Conservation (phyloP, 2,888 invertebrate genomes). For the Kryphioiulus occultus region DNA sequence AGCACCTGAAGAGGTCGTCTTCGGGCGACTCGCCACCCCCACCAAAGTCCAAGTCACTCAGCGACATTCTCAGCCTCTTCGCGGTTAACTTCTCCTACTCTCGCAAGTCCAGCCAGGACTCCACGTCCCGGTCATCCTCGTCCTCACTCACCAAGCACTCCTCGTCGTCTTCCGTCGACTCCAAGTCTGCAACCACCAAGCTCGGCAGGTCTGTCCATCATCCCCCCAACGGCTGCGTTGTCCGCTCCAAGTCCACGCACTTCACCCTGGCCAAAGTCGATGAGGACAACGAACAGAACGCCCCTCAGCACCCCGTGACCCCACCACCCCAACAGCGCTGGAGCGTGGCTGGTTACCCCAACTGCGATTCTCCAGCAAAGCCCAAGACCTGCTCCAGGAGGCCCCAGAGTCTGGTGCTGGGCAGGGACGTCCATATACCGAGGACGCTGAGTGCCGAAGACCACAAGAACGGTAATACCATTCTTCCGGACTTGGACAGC, state of each 20-base stretch:
- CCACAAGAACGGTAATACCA: constrained; percentile 53
- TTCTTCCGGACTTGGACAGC: constrained; percentile 53
- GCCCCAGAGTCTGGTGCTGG: constrained; percentile 52
- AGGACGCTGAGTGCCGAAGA: constrained; percentile 53
- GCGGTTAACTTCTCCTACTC: constrained; percentile 72
- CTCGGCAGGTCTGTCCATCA: neutral
- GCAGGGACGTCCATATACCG: constrained; percentile 46
- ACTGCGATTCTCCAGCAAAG: neutral
- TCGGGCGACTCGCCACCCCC: constrained; percentile 39
- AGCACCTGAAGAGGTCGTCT: constrained; percentile 28
- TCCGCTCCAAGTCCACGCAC: constrained; percentile 51
- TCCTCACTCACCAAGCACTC: constrained; percentile 49
- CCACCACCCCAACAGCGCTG: constrained; percentile 16
- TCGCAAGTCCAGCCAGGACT: constrained; percentile 54
- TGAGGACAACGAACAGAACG: constrained; percentile 47
- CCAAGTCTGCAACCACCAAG: neutral
- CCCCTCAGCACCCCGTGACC: neutral
- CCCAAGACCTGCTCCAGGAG: neutral
- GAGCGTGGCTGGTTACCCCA: constrained; percentile 44
- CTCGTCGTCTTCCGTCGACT: constrained; percentile 47
- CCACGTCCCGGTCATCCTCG: constrained; percentile 34
- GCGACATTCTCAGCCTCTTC: constrained; percentile 72
- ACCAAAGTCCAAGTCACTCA: constrained; percentile 79
- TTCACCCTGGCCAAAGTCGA: constrained; percentile 52
- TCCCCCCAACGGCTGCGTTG: neutral